A percentile compares a stretch with the other conserved stretches of the same genome.
Evolutionary conservation across 2,113 vertebrate species (phyloP).

Genomic region (Pseudorectes ferrugineus): DNA sequence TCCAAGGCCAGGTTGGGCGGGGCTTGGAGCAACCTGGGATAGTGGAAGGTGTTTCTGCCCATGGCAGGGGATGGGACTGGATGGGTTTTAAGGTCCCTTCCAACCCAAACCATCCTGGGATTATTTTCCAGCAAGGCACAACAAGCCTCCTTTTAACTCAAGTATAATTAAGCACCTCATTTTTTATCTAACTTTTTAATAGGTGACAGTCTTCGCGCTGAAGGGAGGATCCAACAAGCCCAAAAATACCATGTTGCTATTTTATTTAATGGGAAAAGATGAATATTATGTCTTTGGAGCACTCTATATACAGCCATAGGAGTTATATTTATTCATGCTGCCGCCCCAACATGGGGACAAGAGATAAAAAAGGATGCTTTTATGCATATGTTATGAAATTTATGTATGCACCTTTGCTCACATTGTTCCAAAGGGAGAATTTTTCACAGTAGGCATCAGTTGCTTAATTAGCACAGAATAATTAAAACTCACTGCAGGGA

Average conservation of each 20-base stretch:
- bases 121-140: background rate
- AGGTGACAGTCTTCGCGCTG: background rate
- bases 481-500: slow-evolving; percentile 68
- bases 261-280: background rate
- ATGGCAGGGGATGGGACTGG: background rate
- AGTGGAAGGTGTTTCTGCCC: too few relatives aligned
- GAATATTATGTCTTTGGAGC: background rate
- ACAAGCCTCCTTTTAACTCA: background rate
- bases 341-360: background rate
- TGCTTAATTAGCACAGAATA: slow-evolving; percentile 70
- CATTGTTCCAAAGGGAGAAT: slow-evolving; percentile 58
- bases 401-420: slow-evolving; percentile 61
- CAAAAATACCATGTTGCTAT: background rate
- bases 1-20: background rate
- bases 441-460: slow-evolving; percentile 61
- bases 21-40: background rate
- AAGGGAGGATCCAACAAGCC: background rate
- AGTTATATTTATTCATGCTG: slow-evolving; percentile 24
- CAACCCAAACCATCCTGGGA: background rate
- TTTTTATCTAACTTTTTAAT: background rate
- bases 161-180: background rate
- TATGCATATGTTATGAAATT: slow-evolving; percentile 62
- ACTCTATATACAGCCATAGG: background rate
- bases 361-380: slow-evolving; percentile 56
- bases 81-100: background rate